Base-by-base conservation (phyloP, 2,888 invertebrate genomes). In the Melipona beecheii region DNA sequence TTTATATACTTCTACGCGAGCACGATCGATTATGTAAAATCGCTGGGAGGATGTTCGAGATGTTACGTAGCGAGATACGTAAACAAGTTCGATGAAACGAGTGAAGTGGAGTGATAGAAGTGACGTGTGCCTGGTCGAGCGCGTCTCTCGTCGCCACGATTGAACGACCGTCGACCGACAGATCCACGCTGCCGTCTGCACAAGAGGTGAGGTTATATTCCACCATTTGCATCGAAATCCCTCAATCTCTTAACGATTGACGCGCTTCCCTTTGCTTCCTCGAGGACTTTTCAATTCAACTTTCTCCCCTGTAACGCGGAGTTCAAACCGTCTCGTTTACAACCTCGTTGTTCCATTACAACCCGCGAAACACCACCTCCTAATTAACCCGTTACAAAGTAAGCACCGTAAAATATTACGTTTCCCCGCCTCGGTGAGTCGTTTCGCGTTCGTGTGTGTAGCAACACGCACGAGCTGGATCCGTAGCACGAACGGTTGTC, bases 121-220 rank as follows among this genome's bases (percentile, higher is more conserved):
- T 77, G 78, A 85, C 79, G 80, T 78, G 89, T 77, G 78, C 52
- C 71, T 54, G 75, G 54, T 78, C 78, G 79, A 84, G 73, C 81
- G 83, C 73, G 80, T 80, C 81, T 75, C 54, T 84, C 86, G 69
- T 85, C 82, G 88, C 79, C 89, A 89, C 84, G 89, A 89, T 89
- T 89, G 78, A 89, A 89, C 87, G 78, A 70, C 84, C 85, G 88
- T 83, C 87, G 91, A 87, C 86, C 72, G 90, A 87, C 89, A 82
- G 85, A 87, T 87, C 90, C 92, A 92, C 92, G 90, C 93, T 93
- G 93, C 92, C 93, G 91, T 91, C 92, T 90, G 89, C 90, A 91
- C 90, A 88, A 83, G 91, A 93, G 94, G 94, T 94, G 90, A 93
- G 91, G 80, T 91, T 78, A 58, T 13, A 24, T 54, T 62, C 65